These are phyloP conservation scores for Chelonoidis abingdonii DNA, from an alignment of 2,113 vertebrate species.

Conservation along the genomic window DNA sequence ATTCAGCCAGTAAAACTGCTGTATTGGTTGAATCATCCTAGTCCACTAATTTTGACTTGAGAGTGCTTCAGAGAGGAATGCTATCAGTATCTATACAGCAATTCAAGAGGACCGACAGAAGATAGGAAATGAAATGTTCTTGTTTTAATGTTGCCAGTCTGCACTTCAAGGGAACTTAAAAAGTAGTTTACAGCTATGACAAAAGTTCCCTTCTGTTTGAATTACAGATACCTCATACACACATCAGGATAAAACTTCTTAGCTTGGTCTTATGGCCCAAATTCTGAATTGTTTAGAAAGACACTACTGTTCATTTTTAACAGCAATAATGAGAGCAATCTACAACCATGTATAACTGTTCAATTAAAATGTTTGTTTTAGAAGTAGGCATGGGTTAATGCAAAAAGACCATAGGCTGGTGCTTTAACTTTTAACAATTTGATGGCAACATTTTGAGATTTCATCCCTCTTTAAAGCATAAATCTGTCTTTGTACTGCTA, in stretches of 20 bases:
- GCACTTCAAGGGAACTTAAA: neutral
- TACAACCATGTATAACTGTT: neutral
- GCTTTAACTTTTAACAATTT: neutral
- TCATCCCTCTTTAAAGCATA: neutral
- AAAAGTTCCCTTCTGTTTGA: neutral
- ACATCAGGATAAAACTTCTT: neutral
- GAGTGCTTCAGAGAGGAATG: neutral
- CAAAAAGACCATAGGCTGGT: neutral
- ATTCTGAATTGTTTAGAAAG: neutral
- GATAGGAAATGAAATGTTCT: neutral
- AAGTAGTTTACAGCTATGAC: neutral
- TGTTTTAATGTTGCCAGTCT: neutral
- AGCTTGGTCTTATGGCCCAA: neutral
- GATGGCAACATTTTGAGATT: neutral
- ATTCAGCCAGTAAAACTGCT: neutral
- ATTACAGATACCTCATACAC: neutral
- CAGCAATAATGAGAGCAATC: neutral
- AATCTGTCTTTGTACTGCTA: neutral
- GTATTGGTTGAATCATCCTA: neutral
- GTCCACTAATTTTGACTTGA: neutral
- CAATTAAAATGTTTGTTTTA: neutral
- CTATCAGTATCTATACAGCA: neutral
- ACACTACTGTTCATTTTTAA: neutral
- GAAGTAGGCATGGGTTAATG: fast-evolving
- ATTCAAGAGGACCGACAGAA: neutral